Conservation (phyloP, 92 coral and sea anemone species). For the Porites divaricata region DNA sequence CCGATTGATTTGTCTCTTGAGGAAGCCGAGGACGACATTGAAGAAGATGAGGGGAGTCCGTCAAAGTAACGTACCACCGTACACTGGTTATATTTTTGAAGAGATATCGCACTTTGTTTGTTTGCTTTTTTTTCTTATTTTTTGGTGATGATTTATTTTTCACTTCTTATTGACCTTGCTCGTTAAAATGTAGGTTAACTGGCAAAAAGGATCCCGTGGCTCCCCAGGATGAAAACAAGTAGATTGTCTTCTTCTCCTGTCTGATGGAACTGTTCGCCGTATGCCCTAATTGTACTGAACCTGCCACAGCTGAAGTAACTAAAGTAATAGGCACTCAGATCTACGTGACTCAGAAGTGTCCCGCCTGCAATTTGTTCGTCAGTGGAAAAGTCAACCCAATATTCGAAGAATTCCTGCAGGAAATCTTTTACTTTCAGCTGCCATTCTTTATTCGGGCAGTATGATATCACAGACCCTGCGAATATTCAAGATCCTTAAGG, state of each 20-base stretch:
- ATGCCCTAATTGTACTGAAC: not conserved
- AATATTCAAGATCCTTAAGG: constrained; percentile 18
- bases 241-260: not conserved
- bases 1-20: not conserved
- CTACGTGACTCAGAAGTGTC: not conserved
- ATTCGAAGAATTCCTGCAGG: constrained; percentile 40
- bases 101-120: not conserved
- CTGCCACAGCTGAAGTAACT: not conserved
- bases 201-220: not conserved
- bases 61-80: not conserved
- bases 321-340: not conserved
- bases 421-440: constrained; percentile 32
- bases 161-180: not conserved
- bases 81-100: too few species aligned
- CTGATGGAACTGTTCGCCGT: not conserved
- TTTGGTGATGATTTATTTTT: not conserved
- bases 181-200: not conserved
- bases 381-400: constrained; percentile 40
- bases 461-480: constrained; percentile 22
- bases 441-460: constrained; percentile 19
- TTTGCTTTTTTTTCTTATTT: not conserved
- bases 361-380: not conserved
- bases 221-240: not conserved
- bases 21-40: not conserved
- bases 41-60: not conserved